Percentiles rank a stretch among this genome's conserved stretches.
Conservation (phyloP, 1,140 invertebrate genomes). For the Caenorhabditis remanei region DNA sequence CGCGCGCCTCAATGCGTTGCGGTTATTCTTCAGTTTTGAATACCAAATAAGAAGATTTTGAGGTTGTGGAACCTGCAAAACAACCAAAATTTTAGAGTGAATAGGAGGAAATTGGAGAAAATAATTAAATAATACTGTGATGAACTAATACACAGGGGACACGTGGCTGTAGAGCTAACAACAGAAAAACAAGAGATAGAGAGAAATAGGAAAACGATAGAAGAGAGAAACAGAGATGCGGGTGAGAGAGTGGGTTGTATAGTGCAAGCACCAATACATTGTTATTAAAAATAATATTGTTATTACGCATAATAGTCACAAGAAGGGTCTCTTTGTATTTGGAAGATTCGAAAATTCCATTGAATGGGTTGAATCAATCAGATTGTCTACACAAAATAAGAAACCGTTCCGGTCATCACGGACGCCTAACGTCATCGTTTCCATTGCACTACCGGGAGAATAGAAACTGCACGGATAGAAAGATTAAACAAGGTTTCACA, state of each 20-base stretch:
- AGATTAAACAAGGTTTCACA: conserved; percentile 43
- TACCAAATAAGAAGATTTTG: not conserved
- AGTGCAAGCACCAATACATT: conserved; percentile 10
- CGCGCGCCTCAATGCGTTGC: conserved; percentile 30
- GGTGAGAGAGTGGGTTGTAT: conserved; percentile 25
- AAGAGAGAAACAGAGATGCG: conserved; percentile 9
- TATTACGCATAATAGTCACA: not conserved
- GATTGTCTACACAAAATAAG: not conserved
- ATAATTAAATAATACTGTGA: not conserved
- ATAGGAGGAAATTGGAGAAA: not conserved
- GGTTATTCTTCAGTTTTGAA: conserved; percentile 6
- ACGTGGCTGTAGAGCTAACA: conserved; percentile 4
- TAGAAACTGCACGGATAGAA: not conserved
- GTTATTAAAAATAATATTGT: conserved; percentile 2
- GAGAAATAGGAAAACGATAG: not conserved
- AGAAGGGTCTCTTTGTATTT: too few relatives aligned
- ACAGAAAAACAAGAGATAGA: conserved; percentile 30
- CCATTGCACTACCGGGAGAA: not conserved
- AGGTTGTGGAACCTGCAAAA: too few relatives aligned
- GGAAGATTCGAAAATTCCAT: not conserved
- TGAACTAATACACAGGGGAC: not conserved
- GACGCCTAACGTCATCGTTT: not conserved
- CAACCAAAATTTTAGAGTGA: not conserved
- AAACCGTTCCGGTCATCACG: not conserved
- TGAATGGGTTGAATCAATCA: not conserved